A percentile compares a stretch with the other conserved stretches of the same genome.
Conservation (phyloP, 1,140 invertebrate species). For the Lepidurus packardi region DNA sequence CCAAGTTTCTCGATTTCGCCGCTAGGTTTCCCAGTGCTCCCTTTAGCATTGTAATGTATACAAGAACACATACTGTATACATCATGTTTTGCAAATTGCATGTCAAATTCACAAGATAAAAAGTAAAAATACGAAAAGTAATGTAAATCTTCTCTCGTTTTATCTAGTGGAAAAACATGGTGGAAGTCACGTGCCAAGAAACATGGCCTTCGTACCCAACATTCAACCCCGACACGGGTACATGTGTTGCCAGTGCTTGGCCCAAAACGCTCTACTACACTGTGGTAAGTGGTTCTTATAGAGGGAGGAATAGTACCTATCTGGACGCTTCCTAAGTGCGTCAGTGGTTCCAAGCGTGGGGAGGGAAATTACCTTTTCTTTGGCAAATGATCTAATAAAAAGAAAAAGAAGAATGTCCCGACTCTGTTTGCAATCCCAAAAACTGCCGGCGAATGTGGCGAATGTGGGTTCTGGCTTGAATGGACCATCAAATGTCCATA, state of each 20-base stretch:
- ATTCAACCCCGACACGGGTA: slow-evolving; percentile 35
- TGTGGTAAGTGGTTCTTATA: slow-evolving; percentile 36
- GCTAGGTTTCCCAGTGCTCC: too few relatives aligned
- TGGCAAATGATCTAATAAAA: too few relatives aligned
- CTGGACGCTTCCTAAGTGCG: too few relatives aligned
- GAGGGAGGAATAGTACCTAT: background rate
- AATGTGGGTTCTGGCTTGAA: too few relatives aligned
- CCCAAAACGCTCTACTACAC: slow-evolving; percentile 46
- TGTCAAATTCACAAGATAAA: too few relatives aligned
- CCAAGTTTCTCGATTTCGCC: too few relatives aligned
- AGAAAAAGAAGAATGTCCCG: too few relatives aligned
- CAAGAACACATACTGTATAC: background rate
- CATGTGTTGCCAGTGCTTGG: slow-evolving; percentile 38
- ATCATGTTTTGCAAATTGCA: background rate
- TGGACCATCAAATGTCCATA: too few relatives aligned
- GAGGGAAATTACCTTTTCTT: background rate
- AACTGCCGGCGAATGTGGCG: too few relatives aligned
- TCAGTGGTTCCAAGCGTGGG: background rate
- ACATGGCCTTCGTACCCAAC: slow-evolving; percentile 37
- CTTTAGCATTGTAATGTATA: too few relatives aligned
- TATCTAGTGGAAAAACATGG: slow-evolving; percentile 38
- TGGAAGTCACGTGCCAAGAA: slow-evolving; percentile 37
- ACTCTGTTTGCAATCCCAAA: too few relatives aligned
- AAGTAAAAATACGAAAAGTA: background rate
- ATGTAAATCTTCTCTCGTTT: background rate